A percentile compares a stretch with the other conserved stretches of the same genome.
Conservation (phyloP, 2,113 vertebrate genomes). For the Marmota monax region DNA sequence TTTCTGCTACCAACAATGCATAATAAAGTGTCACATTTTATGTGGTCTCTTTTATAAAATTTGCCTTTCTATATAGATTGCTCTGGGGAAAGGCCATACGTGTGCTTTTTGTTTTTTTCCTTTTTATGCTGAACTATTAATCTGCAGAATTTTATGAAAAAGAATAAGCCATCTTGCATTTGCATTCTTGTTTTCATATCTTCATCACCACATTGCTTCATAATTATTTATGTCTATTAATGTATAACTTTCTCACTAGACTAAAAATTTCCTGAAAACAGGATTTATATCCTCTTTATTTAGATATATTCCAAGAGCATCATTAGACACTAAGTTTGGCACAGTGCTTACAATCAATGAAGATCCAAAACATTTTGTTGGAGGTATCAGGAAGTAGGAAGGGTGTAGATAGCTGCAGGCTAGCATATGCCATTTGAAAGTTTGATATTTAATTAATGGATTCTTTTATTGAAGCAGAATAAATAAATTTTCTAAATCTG, state of each 20-base stretch:
- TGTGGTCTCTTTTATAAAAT: neutral
- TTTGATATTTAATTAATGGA: neutral
- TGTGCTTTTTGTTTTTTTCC: neutral
- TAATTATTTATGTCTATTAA: neutral
- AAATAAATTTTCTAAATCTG: neutral
- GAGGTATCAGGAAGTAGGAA: neutral
- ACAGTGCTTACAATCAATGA: neutral
- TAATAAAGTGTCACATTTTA: neutral
- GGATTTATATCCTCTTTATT: neutral
- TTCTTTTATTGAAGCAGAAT: neutral
- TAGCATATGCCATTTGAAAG: neutral
- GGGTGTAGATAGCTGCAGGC: neutral
- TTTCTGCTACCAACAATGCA: neutral
- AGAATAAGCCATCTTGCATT: neutral
- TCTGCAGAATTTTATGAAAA: neutral
- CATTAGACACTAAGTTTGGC: neutral
- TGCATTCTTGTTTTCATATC: neutral
- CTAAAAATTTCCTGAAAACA: neutral
- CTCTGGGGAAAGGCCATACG: neutral
- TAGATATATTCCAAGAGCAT: neutral
- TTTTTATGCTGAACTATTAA: neutral
- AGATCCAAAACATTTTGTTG: neutral
- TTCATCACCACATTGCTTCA: neutral
- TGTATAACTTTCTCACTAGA: neutral
- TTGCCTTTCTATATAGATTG: neutral